These are phyloP conservation scores for Telmatochromis brachygnathus DNA, from an alignment of 2,113 vertebrate genomes.

Conservation along the genomic window DNA sequence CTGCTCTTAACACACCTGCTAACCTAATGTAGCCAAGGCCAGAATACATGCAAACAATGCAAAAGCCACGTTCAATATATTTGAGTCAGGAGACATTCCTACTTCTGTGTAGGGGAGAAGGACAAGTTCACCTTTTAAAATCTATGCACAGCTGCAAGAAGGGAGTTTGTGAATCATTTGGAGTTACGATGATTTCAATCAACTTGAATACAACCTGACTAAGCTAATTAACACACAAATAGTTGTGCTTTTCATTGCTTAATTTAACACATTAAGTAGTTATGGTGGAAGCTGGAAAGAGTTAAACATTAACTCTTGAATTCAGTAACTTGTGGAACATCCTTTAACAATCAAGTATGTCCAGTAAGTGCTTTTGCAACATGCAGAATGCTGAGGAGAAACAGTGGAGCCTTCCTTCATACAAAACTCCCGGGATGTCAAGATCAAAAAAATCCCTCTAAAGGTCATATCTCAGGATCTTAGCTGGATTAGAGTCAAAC, in stretches of 20 bases:
- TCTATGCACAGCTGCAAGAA: neutral
- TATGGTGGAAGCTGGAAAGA: neutral
- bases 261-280: neutral
- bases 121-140: neutral
- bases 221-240: neutral
- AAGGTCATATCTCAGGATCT: neutral
- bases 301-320: neutral
- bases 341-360: neutral
- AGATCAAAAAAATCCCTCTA: neutral
- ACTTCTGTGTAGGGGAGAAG: neutral
- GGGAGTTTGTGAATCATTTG: neutral
- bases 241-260: neutral
- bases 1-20: slow-evolving; percentile 27
- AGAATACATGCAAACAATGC: neutral
- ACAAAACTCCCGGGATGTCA: neutral
- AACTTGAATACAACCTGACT: neutral
- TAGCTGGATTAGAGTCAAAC: neutral
- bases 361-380: neutral
- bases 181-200: neutral
- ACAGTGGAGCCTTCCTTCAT: neutral
- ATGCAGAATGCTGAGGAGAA: neutral
- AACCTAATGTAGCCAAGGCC: neutral
- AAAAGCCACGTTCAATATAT: neutral
- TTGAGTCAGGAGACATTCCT: neutral
- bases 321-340: neutral